phyloP scores from a whole-genome alignment of 2,888 invertebrate species.

The Himalopsyche anomala region DNA sequence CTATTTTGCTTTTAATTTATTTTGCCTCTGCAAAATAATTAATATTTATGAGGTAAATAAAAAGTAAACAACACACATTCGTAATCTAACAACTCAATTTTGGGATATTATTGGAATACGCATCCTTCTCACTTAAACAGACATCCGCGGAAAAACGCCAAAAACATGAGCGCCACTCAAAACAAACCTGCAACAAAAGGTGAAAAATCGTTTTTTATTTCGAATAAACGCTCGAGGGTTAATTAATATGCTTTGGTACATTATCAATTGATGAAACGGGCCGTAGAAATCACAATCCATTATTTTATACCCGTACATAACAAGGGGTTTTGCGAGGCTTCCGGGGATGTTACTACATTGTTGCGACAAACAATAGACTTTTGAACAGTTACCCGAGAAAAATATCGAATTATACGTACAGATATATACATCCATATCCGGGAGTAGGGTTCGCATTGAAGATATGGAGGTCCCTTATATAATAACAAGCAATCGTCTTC shows the following conservation, averaged over 20 bases:
- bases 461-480: not conserved
- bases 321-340: constrained; percentile 10
- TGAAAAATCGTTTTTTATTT: constrained; percentile 10
- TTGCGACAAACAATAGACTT: constrained; percentile 23
- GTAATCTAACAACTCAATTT: too few species aligned
- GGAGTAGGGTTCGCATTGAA: constrained; percentile 31
- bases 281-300: constrained; percentile 23
- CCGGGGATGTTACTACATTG: constrained; percentile 32
- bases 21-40: too few species aligned
- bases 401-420: constrained; percentile 11
- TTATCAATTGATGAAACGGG: constrained; percentile 11
- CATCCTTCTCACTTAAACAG: too few species aligned
- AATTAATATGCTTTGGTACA: constrained; percentile 25
- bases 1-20: too few species aligned
- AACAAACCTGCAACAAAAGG: not conserved
- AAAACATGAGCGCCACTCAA: not conserved
- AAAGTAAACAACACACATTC: too few species aligned
- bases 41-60: too few species aligned
- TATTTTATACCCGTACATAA: not conserved
- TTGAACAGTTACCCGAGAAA: constrained; percentile 10
- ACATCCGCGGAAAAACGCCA: too few species aligned
- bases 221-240: constrained; percentile 22
- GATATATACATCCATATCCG: constrained; percentile 28
- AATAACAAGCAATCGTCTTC: constrained; percentile 38
- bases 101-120: too few species aligned